A percentile compares a stretch with the other conserved stretches of the same genome.
Evolutionary conservation across 2,113 vertebrate species (phyloP).

Genomic region (Saccopteryx bilineata): DNA sequence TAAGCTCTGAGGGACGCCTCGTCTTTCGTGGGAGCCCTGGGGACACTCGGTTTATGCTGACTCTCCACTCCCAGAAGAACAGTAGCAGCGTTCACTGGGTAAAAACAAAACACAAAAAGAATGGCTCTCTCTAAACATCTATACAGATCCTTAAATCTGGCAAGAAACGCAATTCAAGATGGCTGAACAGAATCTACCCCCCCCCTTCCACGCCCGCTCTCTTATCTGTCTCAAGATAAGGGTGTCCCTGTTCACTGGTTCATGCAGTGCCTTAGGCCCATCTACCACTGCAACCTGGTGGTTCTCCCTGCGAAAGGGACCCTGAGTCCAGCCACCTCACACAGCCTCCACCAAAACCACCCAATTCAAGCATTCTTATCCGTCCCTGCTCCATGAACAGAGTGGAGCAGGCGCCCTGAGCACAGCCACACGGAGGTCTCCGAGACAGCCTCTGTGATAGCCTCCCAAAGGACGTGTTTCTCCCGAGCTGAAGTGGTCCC

Average conservation of each 20-base stretch:
- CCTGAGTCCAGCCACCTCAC: neutral
- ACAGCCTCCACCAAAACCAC: too few species aligned
- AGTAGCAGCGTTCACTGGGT: conserved; percentile 92
- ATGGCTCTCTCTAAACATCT: neutral
- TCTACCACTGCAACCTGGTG: neutral
- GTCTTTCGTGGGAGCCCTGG: conserved; percentile 96
- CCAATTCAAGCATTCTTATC: neutral
- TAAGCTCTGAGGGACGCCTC: conserved; percentile 95
- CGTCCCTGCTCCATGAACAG: too few species aligned
- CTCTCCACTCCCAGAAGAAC: conserved; percentile 89
- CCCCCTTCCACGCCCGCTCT: too few species aligned
- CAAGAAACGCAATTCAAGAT: neutral
- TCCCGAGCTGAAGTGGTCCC: neutral
- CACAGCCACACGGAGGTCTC: too few species aligned
- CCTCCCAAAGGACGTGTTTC: neutral
- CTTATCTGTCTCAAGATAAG: neutral
- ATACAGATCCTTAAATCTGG: neutral
- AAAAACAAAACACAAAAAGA: neutral
- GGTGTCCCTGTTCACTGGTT: neutral
- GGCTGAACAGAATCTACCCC: neutral
- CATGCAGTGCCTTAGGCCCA: too few species aligned
- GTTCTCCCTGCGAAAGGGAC: neutral
- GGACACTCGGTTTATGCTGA: conserved; percentile 89
- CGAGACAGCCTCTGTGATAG: too few species aligned
- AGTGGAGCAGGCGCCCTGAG: too few species aligned